phyloP scores from a whole-genome alignment of 2,113 vertebrate species.

The Corythornis cristatus region DNA sequence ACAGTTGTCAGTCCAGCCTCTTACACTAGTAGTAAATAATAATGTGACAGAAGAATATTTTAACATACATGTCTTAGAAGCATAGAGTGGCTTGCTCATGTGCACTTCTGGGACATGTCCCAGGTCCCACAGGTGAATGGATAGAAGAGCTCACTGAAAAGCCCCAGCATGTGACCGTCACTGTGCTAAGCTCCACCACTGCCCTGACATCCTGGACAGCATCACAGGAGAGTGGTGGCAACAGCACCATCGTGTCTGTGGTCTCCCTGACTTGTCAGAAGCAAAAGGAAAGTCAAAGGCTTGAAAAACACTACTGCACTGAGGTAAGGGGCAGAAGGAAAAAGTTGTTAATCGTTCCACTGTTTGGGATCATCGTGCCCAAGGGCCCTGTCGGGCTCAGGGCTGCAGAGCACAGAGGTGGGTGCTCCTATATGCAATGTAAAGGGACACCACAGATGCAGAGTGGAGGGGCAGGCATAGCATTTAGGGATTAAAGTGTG shows the following conservation, averaged over 20 bases:
- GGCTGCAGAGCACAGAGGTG: not conserved
- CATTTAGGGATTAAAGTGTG: not conserved
- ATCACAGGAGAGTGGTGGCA: constrained; percentile 71
- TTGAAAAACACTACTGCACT: constrained; percentile 89
- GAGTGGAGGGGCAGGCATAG: not conserved
- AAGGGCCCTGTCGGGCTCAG: not conserved
- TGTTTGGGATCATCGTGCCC: fast-evolving
- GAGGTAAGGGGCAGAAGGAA: constrained; percentile 75
- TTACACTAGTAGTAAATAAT: not conserved
- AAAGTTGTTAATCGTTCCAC: not conserved
- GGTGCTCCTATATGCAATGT: not conserved
- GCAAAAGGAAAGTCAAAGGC: constrained; percentile 89
- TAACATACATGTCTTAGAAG: not conserved
- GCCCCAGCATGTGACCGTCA: constrained; percentile 83
- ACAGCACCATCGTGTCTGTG: constrained; percentile 89
- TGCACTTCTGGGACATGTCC: not conserved
- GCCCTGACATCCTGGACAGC: constrained; percentile 87
- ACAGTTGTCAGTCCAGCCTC: not conserved
- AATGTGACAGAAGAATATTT: not conserved
- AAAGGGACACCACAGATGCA: not conserved
- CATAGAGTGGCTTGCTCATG: not conserved
- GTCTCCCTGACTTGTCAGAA: constrained; percentile 90
- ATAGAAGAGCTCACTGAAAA: constrained; percentile 89
- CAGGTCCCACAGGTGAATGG: constrained; percentile 87
- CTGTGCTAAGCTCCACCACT: constrained; percentile 84